phyloP scores from a whole-genome alignment of 2,113 vertebrate species.

The Megalops atlanticus region DNA sequence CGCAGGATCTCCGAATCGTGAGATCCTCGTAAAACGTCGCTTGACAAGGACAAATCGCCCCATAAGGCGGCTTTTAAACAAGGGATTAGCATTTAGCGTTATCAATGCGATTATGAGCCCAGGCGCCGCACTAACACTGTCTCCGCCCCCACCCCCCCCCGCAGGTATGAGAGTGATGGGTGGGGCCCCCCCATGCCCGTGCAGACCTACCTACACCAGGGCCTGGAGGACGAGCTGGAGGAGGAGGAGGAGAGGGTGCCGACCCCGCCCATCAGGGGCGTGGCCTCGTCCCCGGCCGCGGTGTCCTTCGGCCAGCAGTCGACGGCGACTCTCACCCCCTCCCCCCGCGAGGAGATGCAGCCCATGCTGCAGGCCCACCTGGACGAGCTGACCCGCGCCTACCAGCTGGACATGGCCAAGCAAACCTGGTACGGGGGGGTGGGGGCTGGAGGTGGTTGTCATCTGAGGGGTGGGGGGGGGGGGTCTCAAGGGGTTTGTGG shows the following conservation, averaged over 20 bases:
- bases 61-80: neutral
- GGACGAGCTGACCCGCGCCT: constrained; percentile 93
- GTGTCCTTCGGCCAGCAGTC: constrained; percentile 97
- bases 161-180: constrained; percentile 92
- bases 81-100: neutral
- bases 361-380: constrained; percentile 97
- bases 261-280: constrained; percentile 91
- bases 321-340: constrained; percentile 94
- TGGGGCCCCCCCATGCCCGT: constrained; percentile 94
- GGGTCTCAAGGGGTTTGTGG: neutral
- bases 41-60: neutral
- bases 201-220: constrained; percentile 96
- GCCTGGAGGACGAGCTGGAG: constrained; percentile 96
- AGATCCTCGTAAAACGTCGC: neutral
- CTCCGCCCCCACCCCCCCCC: neutral
- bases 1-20: neutral
- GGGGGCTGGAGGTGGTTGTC: neutral
- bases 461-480: neutral
- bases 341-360: constrained; percentile 93
- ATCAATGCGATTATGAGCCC: neutral
- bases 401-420: constrained; percentile 96
- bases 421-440: constrained; percentile 83
- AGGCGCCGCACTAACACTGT: too few species aligned
- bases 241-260: constrained; percentile 96
- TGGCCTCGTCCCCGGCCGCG: constrained; percentile 94